Evolutionary conservation across 2,113 vertebrate genomes (phyloP), one percentile per base, ranked within the genome.

Genomic region (Tringa solitaria): DNA sequence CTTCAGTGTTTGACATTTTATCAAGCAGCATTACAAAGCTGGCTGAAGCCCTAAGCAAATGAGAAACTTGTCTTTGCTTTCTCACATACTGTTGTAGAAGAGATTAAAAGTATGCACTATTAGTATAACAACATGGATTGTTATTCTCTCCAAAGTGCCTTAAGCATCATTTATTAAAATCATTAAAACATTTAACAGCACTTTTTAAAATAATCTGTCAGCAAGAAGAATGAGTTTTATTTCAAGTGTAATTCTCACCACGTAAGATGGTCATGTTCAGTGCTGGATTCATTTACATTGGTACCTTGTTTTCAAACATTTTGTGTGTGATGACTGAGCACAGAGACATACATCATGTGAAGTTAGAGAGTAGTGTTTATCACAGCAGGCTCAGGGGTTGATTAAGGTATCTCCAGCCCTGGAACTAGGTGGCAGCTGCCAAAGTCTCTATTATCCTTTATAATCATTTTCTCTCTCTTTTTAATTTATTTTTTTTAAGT

Each of bases 101-200:
- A 73, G 50, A 90, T 87, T 84, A 84, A 74, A 96, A 90, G 33
- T 72, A 27, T 37, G 30, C 18, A 32, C 77, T 87, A 91, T 91
- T 80, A 86, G 57, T 83, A 24, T 51, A 96, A 64, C 35, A 90
- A 19, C 35, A 35, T 1, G 4, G 51, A 72, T 46, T 75, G 51
- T 64, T 90, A 87, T 82, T 92, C 39, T 87, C 83, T 90, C 48
- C 6, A 12, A 92, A 93, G 76, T 43, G 33, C 76, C 56, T 72
- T 68, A 81, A 90, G 39, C 51, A 75, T 84, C 73, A 78, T 94
- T 96, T 96, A 89, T 93, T 95, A 90, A 78, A 63, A 65, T 11
- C 20, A 33, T 15, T 75, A 43, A 94, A 90, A 92, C 33, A 78
- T 90, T 78, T 78, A 93, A 60, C 33, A 84, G 14, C 12, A 74